phyloP scores from a whole-genome alignment of 2,888 invertebrate species.

The Aphrophora alni region DNA sequence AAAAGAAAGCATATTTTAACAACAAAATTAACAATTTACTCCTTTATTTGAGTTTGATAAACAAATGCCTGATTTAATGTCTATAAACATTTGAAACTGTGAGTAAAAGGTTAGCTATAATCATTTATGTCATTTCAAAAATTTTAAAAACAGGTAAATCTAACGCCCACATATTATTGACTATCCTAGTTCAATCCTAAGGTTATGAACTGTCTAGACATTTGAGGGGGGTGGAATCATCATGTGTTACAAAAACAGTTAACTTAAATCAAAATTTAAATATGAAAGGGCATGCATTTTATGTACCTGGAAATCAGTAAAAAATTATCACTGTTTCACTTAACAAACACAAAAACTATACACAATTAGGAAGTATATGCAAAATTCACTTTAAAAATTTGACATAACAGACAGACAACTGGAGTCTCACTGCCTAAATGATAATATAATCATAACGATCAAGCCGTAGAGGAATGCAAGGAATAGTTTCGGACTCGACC shows the following conservation, averaged over 20 bases:
- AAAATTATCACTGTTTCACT: not conserved
- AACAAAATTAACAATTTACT: too few species aligned
- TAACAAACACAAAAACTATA: not conserved
- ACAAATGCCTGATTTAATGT: too few species aligned
- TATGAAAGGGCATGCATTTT: not conserved
- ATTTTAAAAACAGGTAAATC: too few species aligned
- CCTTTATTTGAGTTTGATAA: too few species aligned
- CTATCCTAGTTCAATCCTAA: not conserved
- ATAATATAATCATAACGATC: not conserved
- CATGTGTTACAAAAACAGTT: not conserved
- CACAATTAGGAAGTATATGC: not conserved
- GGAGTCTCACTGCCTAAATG: not conserved
- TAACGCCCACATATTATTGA: not conserved
- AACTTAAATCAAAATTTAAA: not conserved
- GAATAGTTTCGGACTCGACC: not conserved
- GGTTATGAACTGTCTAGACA: conserved; percentile 6
- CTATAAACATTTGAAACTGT: too few species aligned
- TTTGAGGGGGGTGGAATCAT: not conserved
- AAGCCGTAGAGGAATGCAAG: not conserved
- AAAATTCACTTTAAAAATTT: not conserved
- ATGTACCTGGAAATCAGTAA: not conserved
- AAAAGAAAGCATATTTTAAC: too few species aligned
- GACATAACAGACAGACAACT: not conserved
- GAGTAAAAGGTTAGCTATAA: too few species aligned
- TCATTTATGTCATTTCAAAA: too few species aligned